Evolutionary conservation across 2,113 vertebrate species (phyloP).

Genomic region (Reinhardtius hippoglossoides): DNA sequence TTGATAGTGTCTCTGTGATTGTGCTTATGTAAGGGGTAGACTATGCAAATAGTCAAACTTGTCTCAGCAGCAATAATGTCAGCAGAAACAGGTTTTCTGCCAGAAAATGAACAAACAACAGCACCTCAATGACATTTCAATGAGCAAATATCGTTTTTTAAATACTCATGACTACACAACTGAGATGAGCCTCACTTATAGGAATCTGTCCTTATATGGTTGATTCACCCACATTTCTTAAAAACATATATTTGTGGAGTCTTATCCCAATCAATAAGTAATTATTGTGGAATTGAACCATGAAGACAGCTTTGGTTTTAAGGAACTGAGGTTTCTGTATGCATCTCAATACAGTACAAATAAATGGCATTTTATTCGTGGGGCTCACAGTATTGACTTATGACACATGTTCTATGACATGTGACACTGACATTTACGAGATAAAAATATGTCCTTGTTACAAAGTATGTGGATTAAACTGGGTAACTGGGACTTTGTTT

Average conservation of each 20-base stretch:
- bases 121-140: neutral
- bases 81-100: neutral
- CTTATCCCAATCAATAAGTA: neutral
- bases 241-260: neutral
- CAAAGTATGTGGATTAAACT: neutral
- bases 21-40: constrained; percentile 7
- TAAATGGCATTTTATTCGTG: neutral
- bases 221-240: neutral
- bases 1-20: constrained; percentile 12
- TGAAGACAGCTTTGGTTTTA: neutral
- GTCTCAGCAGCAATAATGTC: constrained; percentile 14
- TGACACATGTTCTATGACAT: neutral
- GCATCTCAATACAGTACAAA: neutral
- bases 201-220: neutral
- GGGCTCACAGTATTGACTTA: neutral
- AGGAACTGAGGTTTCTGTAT: neutral
- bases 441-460: neutral
- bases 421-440: neutral
- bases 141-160: neutral
- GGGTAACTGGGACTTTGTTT: neutral
- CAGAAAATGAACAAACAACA: neutral
- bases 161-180: neutral
- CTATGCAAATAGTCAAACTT: constrained; percentile 23
- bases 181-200: neutral
- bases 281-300: neutral